Evolutionary conservation across 2,113 vertebrate genomes (phyloP).

Genomic region (Mixornis gularis): DNA sequence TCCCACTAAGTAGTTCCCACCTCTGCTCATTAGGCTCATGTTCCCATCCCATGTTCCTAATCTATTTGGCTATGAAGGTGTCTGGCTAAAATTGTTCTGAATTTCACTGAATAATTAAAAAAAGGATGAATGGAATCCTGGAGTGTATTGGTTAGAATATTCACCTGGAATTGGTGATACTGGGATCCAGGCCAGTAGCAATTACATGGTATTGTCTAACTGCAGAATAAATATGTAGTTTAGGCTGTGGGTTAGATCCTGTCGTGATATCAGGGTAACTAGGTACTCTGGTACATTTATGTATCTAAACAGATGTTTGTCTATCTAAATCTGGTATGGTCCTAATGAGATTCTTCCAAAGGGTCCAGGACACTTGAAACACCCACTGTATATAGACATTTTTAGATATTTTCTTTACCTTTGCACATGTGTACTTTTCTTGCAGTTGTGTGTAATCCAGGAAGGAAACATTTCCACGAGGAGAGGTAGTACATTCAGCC

Average conservation of each 20-base stretch:
- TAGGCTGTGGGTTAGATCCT: not conserved
- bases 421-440: not conserved
- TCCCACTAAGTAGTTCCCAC: not conserved
- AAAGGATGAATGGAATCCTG: not conserved
- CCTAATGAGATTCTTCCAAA: not conserved
- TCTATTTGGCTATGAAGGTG: not conserved
- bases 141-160: not conserved
- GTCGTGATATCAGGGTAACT: not conserved
- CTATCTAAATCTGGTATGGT: not conserved
- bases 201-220: not conserved
- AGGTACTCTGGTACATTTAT: not conserved
- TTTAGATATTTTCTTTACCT: not conserved
- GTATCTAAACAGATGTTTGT: not conserved
- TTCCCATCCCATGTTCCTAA: not conserved
- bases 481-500: not conserved
- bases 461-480: not conserved
- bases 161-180: not conserved
- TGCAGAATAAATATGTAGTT: not conserved
- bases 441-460: not conserved
- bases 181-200: not conserved
- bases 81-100: not conserved
- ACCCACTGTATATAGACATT: not conserved
- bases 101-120: not conserved
- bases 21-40: accelerated
- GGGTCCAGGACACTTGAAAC: not conserved